phyloP scores from a whole-genome alignment of 2,888 invertebrate species.

The Macropis europaea region DNA sequence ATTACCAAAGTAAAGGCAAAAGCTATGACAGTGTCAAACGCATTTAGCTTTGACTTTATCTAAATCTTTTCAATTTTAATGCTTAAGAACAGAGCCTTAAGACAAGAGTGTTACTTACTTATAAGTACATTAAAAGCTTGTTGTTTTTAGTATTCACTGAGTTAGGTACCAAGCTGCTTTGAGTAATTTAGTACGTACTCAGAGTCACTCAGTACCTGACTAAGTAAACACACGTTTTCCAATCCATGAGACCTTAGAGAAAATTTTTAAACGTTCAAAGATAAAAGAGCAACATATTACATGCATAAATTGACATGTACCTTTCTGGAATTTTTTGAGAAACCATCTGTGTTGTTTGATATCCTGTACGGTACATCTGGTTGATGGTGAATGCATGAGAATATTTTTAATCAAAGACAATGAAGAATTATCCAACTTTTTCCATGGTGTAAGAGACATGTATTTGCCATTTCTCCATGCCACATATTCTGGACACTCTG shows the following conservation, averaged over 20 bases:
- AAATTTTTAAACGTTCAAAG: background rate
- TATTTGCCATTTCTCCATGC: slow-evolving; percentile 87
- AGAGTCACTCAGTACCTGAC: slow-evolving; percentile 95
- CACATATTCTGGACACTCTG: slow-evolving; percentile 86
- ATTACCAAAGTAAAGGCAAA: slow-evolving; percentile 91
- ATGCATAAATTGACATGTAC: slow-evolving; percentile 47
- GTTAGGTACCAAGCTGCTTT: slow-evolving; percentile 75
- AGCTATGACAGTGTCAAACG: slow-evolving; percentile 63
- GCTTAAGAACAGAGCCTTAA: background rate
- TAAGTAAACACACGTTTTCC: slow-evolving; percentile 74
- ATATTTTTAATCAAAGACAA: slow-evolving; percentile 89
- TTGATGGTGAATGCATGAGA: slow-evolving; percentile 85
- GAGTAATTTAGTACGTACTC: slow-evolving; percentile 81
- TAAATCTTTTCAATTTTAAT: background rate
- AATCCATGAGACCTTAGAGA: background rate
- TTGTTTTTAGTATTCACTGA: slow-evolving; percentile 67
- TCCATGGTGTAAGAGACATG: slow-evolving; percentile 88
- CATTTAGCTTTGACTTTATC: background rate
- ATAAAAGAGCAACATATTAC: background rate
- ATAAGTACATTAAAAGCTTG: slow-evolving; percentile 13
- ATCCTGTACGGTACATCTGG: slow-evolving; percentile 85
- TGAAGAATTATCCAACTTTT: slow-evolving; percentile 88
- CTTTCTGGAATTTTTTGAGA: slow-evolving; percentile 65
- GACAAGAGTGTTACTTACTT: slow-evolving; percentile 1
- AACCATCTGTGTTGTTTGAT: slow-evolving; percentile 90